These are phyloP conservation scores for Hypotaenidia philippensis DNA, from an alignment of 2,797 vertebrate species.

Conservation along the genomic window DNA sequence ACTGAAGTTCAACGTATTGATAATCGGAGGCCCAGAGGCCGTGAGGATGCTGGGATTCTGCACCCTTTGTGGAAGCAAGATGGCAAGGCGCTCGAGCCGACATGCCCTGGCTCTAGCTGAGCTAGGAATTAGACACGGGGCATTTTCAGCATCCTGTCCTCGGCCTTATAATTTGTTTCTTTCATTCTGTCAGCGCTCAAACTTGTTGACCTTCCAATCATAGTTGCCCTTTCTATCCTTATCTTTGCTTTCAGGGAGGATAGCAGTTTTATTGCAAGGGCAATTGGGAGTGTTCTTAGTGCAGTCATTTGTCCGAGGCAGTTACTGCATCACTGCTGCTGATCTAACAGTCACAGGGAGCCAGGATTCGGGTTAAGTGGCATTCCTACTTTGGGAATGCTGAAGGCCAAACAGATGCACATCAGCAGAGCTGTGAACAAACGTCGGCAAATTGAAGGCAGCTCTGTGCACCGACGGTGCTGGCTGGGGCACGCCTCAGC, in stretches of 20 bases:
- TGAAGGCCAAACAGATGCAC: slow-evolving; percentile 25
- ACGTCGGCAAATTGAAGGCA: neutral
- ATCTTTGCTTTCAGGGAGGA: slow-evolving; percentile 44
- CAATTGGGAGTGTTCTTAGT: slow-evolving; percentile 45
- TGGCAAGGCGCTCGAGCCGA: neutral
- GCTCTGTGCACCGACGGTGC: neutral
- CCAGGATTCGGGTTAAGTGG: neutral
- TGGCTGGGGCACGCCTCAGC: neutral
- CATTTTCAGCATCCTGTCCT: slow-evolving; percentile 12
- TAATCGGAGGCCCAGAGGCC: neutral
- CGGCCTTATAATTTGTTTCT: slow-evolving; percentile 44
- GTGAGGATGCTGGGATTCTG: neutral
- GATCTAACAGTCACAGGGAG: slow-evolving; percentile 53
- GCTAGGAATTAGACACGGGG: neutral
- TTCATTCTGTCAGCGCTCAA: slow-evolving; percentile 60
- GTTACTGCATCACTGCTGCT: slow-evolving; percentile 22
- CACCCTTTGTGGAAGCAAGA: neutral
- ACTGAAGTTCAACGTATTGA: neutral
- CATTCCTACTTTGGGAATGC: slow-evolving; percentile 41
- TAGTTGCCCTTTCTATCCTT: slow-evolving; percentile 47
- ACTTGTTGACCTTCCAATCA: slow-evolving; percentile 69
- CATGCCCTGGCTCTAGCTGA: neutral
- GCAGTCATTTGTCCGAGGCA: slow-evolving; percentile 40
- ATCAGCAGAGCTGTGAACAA: slow-evolving; percentile 9
- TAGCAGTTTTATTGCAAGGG: slow-evolving; percentile 43